Evolutionary conservation across 2,797 vertebrate species (phyloP).

Genomic region (Cuculus canorus): DNA sequence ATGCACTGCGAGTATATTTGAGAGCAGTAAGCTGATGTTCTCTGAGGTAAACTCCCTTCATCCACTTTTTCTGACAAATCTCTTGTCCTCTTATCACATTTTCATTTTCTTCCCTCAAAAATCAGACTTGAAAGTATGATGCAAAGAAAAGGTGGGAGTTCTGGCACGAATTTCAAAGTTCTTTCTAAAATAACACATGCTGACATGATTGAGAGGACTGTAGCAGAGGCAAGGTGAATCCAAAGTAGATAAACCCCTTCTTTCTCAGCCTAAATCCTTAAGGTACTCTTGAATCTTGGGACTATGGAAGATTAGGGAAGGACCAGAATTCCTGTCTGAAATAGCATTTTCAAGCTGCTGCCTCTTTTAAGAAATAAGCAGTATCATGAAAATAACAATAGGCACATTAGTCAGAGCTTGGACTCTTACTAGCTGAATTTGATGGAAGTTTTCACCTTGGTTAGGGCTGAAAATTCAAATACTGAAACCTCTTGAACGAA

Average conservation of each 20-base stretch:
- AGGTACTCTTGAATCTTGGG: not conserved
- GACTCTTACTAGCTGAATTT: not conserved
- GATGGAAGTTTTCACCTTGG: too few species aligned
- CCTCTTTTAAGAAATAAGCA: not conserved
- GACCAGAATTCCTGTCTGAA: not conserved
- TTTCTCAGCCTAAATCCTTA: not conserved
- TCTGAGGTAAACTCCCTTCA: not conserved
- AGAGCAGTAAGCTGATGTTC: not conserved
- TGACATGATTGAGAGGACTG: not conserved
- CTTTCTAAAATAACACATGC: not conserved
- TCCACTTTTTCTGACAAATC: not conserved
- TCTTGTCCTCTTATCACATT: not conserved
- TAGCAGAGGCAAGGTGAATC: not conserved
- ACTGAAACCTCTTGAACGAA: too few species aligned
- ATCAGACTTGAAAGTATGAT: not conserved
- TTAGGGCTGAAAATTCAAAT: too few species aligned
- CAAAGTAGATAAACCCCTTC: not conserved
- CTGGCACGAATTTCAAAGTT: not conserved
- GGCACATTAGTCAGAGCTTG: not conserved
- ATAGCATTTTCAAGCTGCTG: not conserved
- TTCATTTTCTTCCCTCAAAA: not conserved
- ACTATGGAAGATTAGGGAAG: not conserved
- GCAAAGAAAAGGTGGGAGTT: not conserved
- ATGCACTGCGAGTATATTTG: not conserved
- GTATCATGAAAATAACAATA: not conserved